Percentiles rank a stretch among this genome's conserved stretches.
Evolutionary conservation across 2,113 vertebrate species (phyloP).

Genomic region (Sapajus apella): DNA sequence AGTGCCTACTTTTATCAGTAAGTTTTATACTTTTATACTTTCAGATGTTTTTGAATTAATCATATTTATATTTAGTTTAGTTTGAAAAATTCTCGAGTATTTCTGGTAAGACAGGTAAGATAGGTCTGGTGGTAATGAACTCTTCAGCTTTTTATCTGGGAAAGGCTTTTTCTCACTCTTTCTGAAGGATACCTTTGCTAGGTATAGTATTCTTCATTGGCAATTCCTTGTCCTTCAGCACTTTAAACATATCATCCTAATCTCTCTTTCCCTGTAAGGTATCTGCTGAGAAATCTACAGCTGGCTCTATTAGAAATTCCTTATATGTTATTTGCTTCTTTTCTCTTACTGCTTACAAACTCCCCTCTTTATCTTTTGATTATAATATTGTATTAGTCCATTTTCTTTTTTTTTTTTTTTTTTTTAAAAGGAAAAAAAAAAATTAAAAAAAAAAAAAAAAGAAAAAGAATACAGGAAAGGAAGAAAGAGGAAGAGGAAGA

Average conservation of each 20-base stretch:
- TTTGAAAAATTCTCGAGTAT: background rate
- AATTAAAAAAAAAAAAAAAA: no score
- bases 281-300: background rate
- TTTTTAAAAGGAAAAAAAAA: no score
- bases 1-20: background rate
- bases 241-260: background rate
- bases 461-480: no score
- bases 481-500: no score
- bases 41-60: background rate
- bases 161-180: background rate
- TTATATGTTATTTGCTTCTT: background rate
- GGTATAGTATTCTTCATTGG: background rate
- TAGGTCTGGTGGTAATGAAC: background rate
- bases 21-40: background rate
- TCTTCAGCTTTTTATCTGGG: background rate
- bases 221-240: background rate
- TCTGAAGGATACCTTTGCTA: background rate
- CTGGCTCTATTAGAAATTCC: background rate
- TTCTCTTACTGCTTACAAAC: background rate
- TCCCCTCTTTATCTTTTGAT: background rate
- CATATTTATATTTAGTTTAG: background rate
- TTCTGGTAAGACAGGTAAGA: background rate
- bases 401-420: no score
- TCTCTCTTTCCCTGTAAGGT: background rate
- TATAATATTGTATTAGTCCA: no score